phyloP scores from a whole-genome alignment of 1,140 invertebrate genomes.

The Cryptotermes secundus region DNA sequence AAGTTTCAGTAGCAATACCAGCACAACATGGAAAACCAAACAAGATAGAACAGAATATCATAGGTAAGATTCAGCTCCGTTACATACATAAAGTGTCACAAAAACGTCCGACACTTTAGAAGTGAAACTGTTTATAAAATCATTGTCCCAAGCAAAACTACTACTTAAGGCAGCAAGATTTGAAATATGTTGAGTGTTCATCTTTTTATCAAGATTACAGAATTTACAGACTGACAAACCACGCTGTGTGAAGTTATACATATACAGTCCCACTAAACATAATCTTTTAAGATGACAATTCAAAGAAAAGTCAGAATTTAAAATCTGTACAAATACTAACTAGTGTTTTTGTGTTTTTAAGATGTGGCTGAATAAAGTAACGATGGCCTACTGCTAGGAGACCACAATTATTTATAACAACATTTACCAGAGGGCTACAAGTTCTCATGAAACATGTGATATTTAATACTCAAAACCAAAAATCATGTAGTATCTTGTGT shows the following conservation, averaged over 20 bases:
- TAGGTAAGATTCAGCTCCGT: not conserved
- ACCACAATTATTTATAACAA: not conserved
- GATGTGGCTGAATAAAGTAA: constrained; percentile 5
- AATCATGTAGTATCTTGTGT: not conserved
- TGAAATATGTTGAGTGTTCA: not conserved
- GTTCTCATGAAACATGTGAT: not conserved
- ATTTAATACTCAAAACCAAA: not conserved
- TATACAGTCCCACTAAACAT: not conserved
- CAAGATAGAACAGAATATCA: not conserved
- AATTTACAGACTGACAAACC: not conserved
- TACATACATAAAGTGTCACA: not conserved
- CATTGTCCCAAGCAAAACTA: not conserved
- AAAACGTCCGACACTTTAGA: not conserved
- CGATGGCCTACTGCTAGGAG: not conserved
- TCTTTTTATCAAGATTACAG: not conserved
- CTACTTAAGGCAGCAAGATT: not conserved
- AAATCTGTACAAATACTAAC: not conserved
- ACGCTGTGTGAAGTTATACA: not conserved
- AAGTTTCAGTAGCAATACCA: not conserved
- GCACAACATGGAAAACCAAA: not conserved
- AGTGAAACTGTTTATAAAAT: not conserved
- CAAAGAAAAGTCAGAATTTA: not conserved
- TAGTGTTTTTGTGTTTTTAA: not conserved
- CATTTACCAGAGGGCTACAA: not conserved
- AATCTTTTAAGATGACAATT: not conserved